Evolutionary conservation across 2,113 vertebrate genomes (phyloP).

Genomic region (Podocnemis expansa): DNA sequence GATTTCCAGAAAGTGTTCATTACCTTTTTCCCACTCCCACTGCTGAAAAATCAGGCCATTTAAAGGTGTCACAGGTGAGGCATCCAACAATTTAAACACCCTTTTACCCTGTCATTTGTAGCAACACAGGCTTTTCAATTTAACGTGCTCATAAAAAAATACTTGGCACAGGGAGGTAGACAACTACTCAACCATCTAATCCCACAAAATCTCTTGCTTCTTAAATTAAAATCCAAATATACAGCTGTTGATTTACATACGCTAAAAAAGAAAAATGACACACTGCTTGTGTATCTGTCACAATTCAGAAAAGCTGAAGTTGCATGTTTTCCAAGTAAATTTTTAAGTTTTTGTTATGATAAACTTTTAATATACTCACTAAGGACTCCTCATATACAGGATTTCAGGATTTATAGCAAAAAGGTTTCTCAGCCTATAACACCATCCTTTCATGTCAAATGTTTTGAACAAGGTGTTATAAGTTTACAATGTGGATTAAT

Average conservation of each 20-base stretch:
- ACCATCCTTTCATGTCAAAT: neutral
- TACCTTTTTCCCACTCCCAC: neutral
- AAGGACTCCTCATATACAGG: neutral
- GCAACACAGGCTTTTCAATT: too few species aligned
- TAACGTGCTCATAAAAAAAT: neutral
- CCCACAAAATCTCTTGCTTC: neutral
- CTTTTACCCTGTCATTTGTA: too few species aligned
- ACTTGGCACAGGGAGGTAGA: fast-evolving
- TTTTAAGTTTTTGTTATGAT: neutral
- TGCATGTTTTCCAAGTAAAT: neutral
- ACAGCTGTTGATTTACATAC: neutral
- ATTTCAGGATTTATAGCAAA: neutral
- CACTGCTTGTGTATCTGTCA: neutral
- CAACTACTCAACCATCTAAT: neutral
- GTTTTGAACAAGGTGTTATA: neutral
- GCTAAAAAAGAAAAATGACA: neutral
- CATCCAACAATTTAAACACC: too few species aligned
- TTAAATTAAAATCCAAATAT: neutral
- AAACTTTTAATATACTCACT: neutral
- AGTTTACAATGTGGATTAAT: neutral
- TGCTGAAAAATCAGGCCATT: neutral
- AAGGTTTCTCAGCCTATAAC: neutral
- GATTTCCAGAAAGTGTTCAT: neutral
- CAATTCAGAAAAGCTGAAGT: neutral
- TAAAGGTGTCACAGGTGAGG: too few species aligned